Evolutionary conservation across 2,888 invertebrate species (phyloP).

Genomic region (Sympetrum striolatum): DNA sequence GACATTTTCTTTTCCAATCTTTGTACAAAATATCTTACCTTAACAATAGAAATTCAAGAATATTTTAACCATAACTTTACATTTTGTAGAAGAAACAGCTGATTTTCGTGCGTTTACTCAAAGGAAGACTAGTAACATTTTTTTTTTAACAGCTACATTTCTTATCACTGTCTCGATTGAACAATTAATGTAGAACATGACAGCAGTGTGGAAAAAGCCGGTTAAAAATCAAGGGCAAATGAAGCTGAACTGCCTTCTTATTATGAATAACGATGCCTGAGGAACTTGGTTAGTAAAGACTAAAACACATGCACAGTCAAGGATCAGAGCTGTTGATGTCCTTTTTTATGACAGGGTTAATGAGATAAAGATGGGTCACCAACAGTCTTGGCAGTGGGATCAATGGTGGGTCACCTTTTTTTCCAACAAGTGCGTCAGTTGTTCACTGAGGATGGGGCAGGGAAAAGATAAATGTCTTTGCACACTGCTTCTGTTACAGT

Average conservation of each 20-base stretch:
- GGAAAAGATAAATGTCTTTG: background rate
- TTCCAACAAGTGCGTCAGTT: background rate
- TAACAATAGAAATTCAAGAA: slow-evolving; percentile 39
- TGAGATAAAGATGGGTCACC: slow-evolving; percentile 14
- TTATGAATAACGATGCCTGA: slow-evolving; percentile 25
- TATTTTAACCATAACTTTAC: slow-evolving; percentile 41
- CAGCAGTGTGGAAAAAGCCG: slow-evolving; percentile 23
- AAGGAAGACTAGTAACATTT: slow-evolving; percentile 41
- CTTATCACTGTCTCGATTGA: slow-evolving; percentile 7
- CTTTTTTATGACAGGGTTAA: background rate
- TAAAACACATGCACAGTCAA: slow-evolving; percentile 28
- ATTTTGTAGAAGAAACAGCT: slow-evolving; percentile 42
- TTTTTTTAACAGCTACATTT: slow-evolving; percentile 41
- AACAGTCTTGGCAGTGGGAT: slow-evolving; percentile 35
- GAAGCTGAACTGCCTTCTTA: slow-evolving; percentile 8
- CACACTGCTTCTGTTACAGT: slow-evolving; percentile 7
- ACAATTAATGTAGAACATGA: background rate
- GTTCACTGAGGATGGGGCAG: slow-evolving; percentile 3
- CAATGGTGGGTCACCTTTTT: slow-evolving; percentile 7
- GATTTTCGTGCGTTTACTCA: slow-evolving; percentile 42
- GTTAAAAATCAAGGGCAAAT: slow-evolving; percentile 30
- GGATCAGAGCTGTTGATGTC: slow-evolving; percentile 19
- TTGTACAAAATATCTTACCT: slow-evolving; percentile 42
- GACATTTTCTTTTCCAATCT: slow-evolving; percentile 25
- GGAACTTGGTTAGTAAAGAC: slow-evolving; percentile 33